Base-by-base conservation (phyloP, 2,888 invertebrate genomes). In the Morinoia aosen region DNA sequence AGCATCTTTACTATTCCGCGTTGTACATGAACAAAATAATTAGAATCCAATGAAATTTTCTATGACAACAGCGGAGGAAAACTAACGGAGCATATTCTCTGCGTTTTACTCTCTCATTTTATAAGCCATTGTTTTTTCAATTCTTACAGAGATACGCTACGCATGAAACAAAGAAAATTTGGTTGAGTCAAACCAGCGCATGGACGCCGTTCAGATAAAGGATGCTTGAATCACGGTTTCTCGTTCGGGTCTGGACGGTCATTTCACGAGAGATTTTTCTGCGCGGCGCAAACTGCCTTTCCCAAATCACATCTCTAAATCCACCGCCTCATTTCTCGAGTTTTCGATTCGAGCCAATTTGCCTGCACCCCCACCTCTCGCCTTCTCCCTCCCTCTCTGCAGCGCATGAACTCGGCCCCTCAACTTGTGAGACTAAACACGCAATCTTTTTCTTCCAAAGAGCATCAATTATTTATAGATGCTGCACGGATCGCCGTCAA, bases 241-340 rank as follows among this genome's bases (percentile, higher is more conserved):
- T 76, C 76, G 33, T 76, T 76, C 33, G 76, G 7, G 25, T 76
- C n/a, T 40, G 48, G 90, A 90, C 14, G 48, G 90, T 90, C 90
- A 90, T 90, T 90, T 90, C 90, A 90, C 39, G 90, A 5, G 90
- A 90, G 90, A 90, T 90, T 90, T 48, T 90, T 48, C 90, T 16
- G 40, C 11, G 48, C 48, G 0, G 16, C 48, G 90, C 40, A 48
- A 90, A 90, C 90, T 48, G 90, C 40, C 90, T 48, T 48, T 90
- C 48, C 48, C 90, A 90, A 90, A 40, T 90, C 39, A 90, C 90
- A 48, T 40, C 90, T 90, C 90, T 48, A 90, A 90, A 90, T 90
- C 90, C 90, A 48, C 90, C 90, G 48, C 90, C 90, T 90, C 90
- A 90, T 90, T 90, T 90, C 90, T 90, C 11, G 90, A 90, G 90